A percentile compares a stretch with the other conserved stretches of the same genome.
phyloP scores from a whole-genome alignment of 1,140 invertebrate species.

The Maconellicoccus hirsutus region DNA sequence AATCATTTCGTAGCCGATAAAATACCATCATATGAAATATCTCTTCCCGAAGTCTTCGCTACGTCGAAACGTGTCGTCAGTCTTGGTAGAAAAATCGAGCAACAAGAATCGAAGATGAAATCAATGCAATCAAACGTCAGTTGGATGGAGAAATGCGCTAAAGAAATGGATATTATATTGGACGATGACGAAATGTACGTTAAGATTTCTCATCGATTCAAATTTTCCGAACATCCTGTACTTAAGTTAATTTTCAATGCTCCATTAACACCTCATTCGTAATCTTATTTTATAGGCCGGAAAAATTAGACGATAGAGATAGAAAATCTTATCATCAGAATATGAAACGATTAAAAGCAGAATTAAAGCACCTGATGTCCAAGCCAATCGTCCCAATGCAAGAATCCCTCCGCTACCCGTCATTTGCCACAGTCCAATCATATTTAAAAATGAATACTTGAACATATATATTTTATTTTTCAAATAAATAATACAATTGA shows the following conservation, averaged over 20 bases:
- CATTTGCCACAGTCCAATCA: not conserved
- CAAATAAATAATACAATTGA: no score
- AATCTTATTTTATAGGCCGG: not conserved
- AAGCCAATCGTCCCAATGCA: not conserved
- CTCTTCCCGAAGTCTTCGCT: not conserved
- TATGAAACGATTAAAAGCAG: not conserved
- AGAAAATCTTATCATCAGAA: not conserved
- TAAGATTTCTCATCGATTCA: not conserved
- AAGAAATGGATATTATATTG: slow-evolving; percentile 77
- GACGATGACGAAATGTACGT: slow-evolving; percentile 52
- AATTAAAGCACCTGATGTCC: not conserved
- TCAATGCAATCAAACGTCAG: slow-evolving; percentile 55
- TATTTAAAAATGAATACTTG: not conserved
- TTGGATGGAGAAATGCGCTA: slow-evolving; percentile 71
- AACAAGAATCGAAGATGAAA: slow-evolving; percentile 51
- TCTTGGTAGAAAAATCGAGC: slow-evolving; percentile 67
- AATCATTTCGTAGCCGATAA: not conserved
- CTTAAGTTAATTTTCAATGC: no score
- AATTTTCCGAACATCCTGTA: not conserved
- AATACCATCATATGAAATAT: not conserved
- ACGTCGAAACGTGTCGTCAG: slow-evolving; percentile 39
- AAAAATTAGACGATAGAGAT: not conserved
- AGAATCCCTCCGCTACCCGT: not conserved
- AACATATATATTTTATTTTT: no score
- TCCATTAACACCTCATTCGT: no score